Evolutionary conservation across 35 echinoderm and acorn worm genomes (phyloP).

Genomic region (Apostichopus japonicus): DNA sequence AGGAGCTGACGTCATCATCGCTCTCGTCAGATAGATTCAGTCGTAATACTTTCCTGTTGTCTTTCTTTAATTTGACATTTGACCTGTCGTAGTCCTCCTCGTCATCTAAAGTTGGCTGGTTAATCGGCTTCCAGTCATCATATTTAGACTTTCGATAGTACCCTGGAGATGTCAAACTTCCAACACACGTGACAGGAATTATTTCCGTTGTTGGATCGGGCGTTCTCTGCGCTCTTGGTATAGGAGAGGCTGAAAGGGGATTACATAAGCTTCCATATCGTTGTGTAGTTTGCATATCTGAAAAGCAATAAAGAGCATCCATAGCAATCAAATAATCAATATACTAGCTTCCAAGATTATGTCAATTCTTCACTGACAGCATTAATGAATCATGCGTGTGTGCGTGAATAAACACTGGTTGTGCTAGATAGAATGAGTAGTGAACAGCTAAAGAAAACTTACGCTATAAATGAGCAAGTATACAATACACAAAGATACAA

Average conservation of each 20-base stretch:
- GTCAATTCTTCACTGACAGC: too few relatives aligned
- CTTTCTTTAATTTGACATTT: slow-evolving; percentile 9
- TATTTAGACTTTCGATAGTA: background rate
- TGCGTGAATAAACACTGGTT: too few relatives aligned
- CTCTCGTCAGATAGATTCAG: slow-evolving; percentile 7
- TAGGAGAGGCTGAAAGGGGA: background rate
- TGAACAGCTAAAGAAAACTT: background rate
- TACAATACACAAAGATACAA: too few relatives aligned
- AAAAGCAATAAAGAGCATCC: background rate
- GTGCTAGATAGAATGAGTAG: too few relatives aligned
- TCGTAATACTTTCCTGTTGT: slow-evolving; percentile 28
- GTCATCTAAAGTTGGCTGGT: slow-evolving; percentile 9
- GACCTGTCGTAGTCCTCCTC: slow-evolving; percentile 47
- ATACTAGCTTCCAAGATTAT: too few relatives aligned
- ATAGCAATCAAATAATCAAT: background rate
- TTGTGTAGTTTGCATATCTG: background rate
- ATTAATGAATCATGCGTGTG: too few relatives aligned
- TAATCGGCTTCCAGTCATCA: slow-evolving; percentile 32
- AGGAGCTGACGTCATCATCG: background rate
- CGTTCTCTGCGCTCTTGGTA: background rate
- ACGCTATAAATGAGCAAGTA: too few relatives aligned
- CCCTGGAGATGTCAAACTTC: slow-evolving; percentile 22
- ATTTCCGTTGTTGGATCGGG: background rate
- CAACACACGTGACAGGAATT: slow-evolving; percentile 25
- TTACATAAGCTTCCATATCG: background rate